Percentiles rank a stretch among this genome's conserved stretches.
phyloP scores from a whole-genome alignment of 2,113 vertebrate genomes.

The Lepus americanus region DNA sequence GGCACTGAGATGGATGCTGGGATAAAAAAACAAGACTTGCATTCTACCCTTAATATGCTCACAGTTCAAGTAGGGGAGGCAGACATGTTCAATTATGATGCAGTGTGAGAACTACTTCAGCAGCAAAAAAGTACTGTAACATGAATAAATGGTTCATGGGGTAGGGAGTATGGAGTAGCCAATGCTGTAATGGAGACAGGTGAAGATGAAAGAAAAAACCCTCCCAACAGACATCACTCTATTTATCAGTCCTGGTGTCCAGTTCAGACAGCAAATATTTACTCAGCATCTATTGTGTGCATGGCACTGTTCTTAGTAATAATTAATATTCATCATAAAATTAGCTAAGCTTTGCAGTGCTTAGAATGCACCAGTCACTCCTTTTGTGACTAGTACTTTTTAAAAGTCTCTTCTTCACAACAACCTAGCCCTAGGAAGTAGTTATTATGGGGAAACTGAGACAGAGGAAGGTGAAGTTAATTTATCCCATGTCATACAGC shows the following conservation, averaged over 20 bases:
- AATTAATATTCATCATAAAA: neutral
- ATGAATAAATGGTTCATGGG: no score
- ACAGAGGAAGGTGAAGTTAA: neutral
- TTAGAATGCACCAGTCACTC: neutral
- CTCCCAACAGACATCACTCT: neutral
- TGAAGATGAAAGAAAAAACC: neutral
- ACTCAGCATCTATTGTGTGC: neutral
- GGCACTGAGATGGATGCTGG: neutral
- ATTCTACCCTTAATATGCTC: neutral
- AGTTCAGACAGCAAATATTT: slow-evolving; percentile 6
- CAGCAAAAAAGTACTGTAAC: neutral
- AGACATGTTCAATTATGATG: neutral
- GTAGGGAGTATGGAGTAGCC: neutral
- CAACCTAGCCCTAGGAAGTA: neutral
- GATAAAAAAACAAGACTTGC: neutral
- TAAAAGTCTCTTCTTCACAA: neutral
- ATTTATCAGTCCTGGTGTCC: neutral
- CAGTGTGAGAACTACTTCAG: neutral
- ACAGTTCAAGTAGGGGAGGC: neutral
- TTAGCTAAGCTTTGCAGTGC: neutral
- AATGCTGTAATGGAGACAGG: neutral
- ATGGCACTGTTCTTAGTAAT: neutral
- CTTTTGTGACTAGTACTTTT: neutral
- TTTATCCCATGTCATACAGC: neutral
- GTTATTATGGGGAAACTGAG: slow-evolving; percentile 24